Percentiles rank a stretch among this genome's conserved stretches.
Conservation (phyloP, 53 echinoderm and acorn worm genomes). For the Luidia sarsii region DNA sequence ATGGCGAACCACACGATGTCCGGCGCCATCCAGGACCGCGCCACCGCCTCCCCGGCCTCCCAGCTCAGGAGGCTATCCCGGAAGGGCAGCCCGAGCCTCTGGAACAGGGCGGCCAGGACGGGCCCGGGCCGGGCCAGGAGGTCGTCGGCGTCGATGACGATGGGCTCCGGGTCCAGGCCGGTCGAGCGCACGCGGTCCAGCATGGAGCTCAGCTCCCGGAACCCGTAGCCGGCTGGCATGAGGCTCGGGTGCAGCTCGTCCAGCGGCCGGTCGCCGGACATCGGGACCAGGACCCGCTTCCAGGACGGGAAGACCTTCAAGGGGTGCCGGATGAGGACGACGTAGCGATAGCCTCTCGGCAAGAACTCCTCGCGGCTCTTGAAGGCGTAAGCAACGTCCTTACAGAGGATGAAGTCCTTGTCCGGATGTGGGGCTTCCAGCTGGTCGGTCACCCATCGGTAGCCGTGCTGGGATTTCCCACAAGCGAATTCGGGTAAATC, state of each 20-base stretch:
- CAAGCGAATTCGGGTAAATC: no score
- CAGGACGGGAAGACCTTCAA: no score
- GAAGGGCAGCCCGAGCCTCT: constrained; percentile 21
- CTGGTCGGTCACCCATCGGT: constrained; percentile 48
- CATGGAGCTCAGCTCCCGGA: constrained; percentile 14
- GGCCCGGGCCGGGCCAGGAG: not conserved
- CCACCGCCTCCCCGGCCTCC: constrained; percentile 7
- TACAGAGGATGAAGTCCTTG: constrained; percentile 17
- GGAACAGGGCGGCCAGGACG: constrained; percentile 6
- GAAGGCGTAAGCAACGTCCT: constrained; percentile 17
- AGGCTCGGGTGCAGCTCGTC: not conserved
- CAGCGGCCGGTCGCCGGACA: not conserved
- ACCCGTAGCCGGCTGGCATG: constrained; percentile 22
- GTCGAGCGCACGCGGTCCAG: constrained; percentile 13
- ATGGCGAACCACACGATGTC: not conserved
- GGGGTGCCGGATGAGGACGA: constrained; percentile 42
- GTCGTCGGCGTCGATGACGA: constrained; percentile 41
- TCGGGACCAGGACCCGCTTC: constrained; percentile 6
- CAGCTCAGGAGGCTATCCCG: constrained; percentile 24
- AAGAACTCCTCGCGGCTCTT: not conserved
- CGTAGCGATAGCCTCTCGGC: constrained; percentile 7
- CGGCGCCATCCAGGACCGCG: not conserved
- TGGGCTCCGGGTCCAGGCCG: constrained; percentile 11
- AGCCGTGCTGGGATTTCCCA: no score
- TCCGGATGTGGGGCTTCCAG: constrained; percentile 17